Evolutionary conservation across 2,888 invertebrate genomes (phyloP).

Genomic region (Anarsia innoxiella): DNA sequence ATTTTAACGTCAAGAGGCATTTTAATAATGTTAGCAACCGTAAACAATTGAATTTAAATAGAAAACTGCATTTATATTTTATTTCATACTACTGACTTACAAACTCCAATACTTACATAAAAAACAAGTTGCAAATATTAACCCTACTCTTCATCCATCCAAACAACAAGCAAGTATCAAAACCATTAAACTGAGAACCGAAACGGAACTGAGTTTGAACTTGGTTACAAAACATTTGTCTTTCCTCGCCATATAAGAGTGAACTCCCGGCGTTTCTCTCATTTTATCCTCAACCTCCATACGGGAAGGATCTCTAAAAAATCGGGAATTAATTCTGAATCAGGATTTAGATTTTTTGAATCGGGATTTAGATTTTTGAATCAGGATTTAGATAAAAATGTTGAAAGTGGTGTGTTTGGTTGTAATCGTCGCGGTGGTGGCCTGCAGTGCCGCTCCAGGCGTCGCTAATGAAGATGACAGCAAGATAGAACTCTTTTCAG

Average conservation of each 20-base stretch:
- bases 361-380: neutral
- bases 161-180: slow-evolving; percentile 53
- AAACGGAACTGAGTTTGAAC: slow-evolving; percentile 19
- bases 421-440: slow-evolving; percentile 41
- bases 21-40: no score
- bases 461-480: slow-evolving; percentile 38
- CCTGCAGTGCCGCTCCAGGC: slow-evolving; percentile 55
- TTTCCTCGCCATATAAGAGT: slow-evolving; percentile 41
- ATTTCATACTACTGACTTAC: no score
- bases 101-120: no score
- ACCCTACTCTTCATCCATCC: no score
- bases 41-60: no score
- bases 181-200: no score
- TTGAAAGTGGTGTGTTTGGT: slow-evolving; percentile 56
- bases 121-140: no score
- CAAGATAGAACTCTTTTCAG: slow-evolving; percentile 56
- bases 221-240: slow-evolving; percentile 23
- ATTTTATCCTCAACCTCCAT: slow-evolving; percentile 47
- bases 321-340: neutral
- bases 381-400: slow-evolving; percentile 10
- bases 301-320: slow-evolving; percentile 30
- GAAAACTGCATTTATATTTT: no score
- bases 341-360: neutral
- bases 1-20: no score
- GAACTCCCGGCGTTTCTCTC: slow-evolving; percentile 21